Conservation (phyloP, 1,140 invertebrate species). For the Pissodes strobi region DNA sequence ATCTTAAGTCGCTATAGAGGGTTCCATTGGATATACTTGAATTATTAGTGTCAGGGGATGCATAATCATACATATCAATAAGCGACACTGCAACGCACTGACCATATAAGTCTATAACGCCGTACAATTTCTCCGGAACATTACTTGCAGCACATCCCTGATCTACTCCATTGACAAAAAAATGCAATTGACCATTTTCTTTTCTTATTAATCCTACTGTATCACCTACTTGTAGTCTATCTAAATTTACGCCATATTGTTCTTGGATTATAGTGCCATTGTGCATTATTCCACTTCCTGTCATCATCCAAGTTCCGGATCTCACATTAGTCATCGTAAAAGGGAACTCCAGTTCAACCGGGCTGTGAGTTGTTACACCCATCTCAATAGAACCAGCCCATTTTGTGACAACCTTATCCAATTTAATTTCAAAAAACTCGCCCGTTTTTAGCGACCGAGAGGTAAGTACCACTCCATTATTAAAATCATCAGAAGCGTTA, state of each 20-base stretch:
- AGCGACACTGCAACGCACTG: constrained; percentile 93
- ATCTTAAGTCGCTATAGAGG: constrained; percentile 78
- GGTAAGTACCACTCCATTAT: constrained; percentile 94
- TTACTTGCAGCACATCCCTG: constrained; percentile 87
- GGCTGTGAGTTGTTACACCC: constrained; percentile 89
- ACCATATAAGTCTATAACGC: constrained; percentile 92
- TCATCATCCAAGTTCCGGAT: constrained; percentile 97
- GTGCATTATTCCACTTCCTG: constrained; percentile 93
- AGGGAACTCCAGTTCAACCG: constrained; percentile 87
- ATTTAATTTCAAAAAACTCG: constrained; percentile 89
- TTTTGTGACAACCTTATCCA: constrained; percentile 87
- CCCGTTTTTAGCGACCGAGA: constrained; percentile 79
- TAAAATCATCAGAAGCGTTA: constrained; percentile 92
- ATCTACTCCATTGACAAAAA: constrained; percentile 91
- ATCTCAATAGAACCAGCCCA: constrained; percentile 97
- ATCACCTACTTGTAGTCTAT: constrained; percentile 86
- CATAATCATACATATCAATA: constrained; percentile 71
- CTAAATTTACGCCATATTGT: constrained; percentile 90
- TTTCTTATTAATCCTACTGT: constrained; percentile 88
- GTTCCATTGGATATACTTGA: constrained; percentile 76
- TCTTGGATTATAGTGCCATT: constrained; percentile 92
- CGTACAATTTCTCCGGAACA: constrained; percentile 85
- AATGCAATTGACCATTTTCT: constrained; percentile 84
- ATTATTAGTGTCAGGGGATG: constrained; percentile 71
- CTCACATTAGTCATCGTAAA: constrained; percentile 94